Evolutionary conservation across 1,140 invertebrate species (phyloP).

Genomic region (Octopus bimaculoides): DNA sequence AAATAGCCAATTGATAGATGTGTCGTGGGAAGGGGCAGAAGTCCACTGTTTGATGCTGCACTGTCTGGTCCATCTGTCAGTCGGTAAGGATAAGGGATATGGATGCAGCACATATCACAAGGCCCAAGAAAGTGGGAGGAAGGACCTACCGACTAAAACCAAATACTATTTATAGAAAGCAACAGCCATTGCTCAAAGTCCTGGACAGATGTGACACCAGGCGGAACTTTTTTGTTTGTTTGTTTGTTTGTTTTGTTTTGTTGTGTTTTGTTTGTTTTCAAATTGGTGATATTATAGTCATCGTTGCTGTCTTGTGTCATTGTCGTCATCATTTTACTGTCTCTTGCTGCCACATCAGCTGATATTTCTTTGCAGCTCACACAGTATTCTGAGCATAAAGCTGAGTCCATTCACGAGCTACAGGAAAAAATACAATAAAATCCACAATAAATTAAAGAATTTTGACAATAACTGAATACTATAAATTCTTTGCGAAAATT

Average conservation of each 20-base stretch:
- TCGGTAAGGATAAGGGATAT: neutral
- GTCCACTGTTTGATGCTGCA: no score
- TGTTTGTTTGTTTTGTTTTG: neutral
- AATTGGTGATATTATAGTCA: no score
- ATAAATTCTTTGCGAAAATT: no score
- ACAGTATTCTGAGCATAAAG: neutral
- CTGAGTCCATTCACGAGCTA: conserved; percentile 1
- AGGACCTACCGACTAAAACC: neutral
- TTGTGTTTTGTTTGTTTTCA: neutral
- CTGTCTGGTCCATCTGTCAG: no score
- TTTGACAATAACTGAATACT: no score
- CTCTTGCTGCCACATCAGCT: no score
- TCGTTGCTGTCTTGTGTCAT: no score
- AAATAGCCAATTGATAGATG: no score
- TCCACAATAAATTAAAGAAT: no score
- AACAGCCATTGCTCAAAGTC: neutral
- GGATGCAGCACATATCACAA: neutral
- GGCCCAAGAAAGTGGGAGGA: neutral
- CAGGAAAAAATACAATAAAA: neutral
- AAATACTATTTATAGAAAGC: conserved; percentile 4
- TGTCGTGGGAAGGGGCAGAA: no score
- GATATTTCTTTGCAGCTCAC: no score
- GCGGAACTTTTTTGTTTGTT: neutral
- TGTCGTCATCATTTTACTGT: no score
- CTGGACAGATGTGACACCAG: neutral